Base-by-base conservation (phyloP, 2,888 invertebrate genomes). In the Yponomeuta sedellus region DNA sequence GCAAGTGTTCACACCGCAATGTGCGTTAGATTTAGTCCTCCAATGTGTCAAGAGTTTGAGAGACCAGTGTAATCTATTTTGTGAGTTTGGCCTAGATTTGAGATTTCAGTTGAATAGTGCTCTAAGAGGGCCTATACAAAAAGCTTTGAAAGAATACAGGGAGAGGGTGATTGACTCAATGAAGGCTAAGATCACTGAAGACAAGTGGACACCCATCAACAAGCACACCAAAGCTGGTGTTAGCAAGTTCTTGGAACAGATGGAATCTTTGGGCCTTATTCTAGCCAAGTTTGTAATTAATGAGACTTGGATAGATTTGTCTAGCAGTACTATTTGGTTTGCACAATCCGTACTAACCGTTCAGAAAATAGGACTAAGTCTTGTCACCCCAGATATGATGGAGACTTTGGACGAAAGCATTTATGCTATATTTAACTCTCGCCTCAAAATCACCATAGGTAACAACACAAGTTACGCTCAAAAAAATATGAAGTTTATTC, bases 1-100 rank as follows among this genome's bases (percentile, higher is more conserved):
- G 77, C 97, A 98, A 85, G 95, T 98, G 64, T 97, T 98, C 78
- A 95, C 96, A 72, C 97, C 97, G 8, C 97, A 98, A 84, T 95
- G 97, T 66, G 94, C 96, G 10, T 86, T 98, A 74, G 95, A 96
- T 70, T 94, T 95, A 0, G 93, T 98, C 66, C 94, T 97, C 8
- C 97, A 97, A 79, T 97, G 97, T 84, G 95, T 98, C 39, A 93
- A 95, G 69, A 94, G 96, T 75, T 94, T 97, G 34, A 93, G 97
- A 74, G 93, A 92, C 68, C 95, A 96, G 75, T 96, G 96, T 72
- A 77, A 73, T 69, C 75, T 90, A 73, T 86, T 92, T 77, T 94
- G 92, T 77, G 91, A 94, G 75, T 90, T 94, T 73, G 99, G 99
- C 1, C 92, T 99, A 74, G 99, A 99, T 88, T 92, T 99, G 68